These are phyloP conservation scores for Listronotus oregonensis DNA, from an alignment of 1,140 invertebrate species.

Conservation along the genomic window DNA sequence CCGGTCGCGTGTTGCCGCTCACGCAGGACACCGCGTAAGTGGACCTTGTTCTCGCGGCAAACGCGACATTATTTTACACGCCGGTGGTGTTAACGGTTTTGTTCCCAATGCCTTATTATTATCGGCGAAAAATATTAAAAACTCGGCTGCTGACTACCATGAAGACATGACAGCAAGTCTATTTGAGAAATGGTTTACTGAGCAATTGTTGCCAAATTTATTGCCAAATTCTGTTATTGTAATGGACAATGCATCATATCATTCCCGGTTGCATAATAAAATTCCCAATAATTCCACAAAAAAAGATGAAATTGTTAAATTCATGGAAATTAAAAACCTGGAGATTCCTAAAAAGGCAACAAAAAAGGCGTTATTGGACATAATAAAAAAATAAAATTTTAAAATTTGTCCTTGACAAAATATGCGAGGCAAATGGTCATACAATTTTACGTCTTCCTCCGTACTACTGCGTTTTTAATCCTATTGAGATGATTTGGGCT, in stretches of 20 bases:
- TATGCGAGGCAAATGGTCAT: conserved; percentile 1
- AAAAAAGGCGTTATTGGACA: too few species aligned
- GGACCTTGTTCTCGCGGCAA: neutral
- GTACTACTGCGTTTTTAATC: neutral
- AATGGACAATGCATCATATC: conserved; percentile 43
- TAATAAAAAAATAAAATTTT: neutral
- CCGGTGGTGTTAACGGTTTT: neutral
- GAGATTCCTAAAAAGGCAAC: conserved; percentile 5
- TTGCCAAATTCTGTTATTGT: conserved; percentile 38
- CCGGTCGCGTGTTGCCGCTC: too few species aligned
- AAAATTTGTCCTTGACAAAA: conserved; percentile 1
- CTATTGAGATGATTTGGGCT: conserved; percentile 1
- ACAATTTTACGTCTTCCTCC: conserved; percentile 2
- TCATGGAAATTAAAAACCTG: conserved; percentile 6
- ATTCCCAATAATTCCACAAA: conserved; percentile 38
- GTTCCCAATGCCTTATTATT: too few species aligned
- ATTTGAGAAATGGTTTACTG: conserved; percentile 33
- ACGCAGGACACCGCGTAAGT: too few species aligned
- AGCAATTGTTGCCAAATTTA: conserved; percentile 46
- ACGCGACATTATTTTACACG: neutral
- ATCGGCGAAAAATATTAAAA: too few species aligned
- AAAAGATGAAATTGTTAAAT: conserved; percentile 36
- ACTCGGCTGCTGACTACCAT: too few species aligned
- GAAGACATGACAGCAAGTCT: too few species aligned
- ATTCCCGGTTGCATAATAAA: conserved; percentile 36